Evolutionary conservation across 2,113 vertebrate species (phyloP).

Genomic region (Dicerorhinus sumatrensis): DNA sequence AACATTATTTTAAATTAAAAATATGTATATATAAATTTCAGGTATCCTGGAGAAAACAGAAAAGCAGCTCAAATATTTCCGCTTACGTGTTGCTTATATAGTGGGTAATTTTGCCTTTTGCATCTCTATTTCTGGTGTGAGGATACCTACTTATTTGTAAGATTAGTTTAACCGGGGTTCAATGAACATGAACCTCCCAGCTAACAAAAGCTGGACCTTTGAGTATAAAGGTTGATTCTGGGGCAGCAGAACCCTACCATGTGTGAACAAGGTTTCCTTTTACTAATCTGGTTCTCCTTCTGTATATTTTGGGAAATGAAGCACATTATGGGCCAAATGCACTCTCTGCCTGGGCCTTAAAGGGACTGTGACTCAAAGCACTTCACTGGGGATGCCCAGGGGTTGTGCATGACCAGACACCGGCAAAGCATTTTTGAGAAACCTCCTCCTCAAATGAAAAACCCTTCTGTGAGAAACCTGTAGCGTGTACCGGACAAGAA

Average conservation of each 20-base stretch:
- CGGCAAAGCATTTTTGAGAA: constrained; percentile 80
- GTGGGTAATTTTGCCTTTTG: constrained; percentile 13
- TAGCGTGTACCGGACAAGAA: constrained; percentile 13
- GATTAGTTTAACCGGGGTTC: neutral
- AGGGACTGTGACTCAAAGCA: constrained; percentile 77
- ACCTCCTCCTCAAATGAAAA: constrained; percentile 76
- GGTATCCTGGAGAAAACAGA: neutral
- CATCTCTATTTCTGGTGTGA: neutral
- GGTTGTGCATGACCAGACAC: constrained; percentile 73
- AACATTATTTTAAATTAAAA: constrained; percentile 34
- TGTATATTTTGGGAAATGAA: constrained; percentile 74
- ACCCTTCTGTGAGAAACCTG: constrained; percentile 67
- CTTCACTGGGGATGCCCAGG: constrained; percentile 74
- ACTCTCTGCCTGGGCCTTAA: constrained; percentile 11
- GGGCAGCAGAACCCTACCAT: neutral
- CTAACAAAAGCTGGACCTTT: constrained; percentile 29
- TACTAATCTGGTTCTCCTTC: constrained; percentile 73
- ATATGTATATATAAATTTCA: neutral
- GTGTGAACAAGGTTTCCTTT: constrained; percentile 63
- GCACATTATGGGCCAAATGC: neutral
- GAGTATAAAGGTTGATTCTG: neutral
- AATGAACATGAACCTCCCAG: constrained; percentile 5
- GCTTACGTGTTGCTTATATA: neutral
- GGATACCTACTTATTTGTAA: neutral
- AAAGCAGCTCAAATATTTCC: constrained; percentile 38